A percentile compares a stretch with the other conserved stretches of the same genome.
Evolutionary conservation across 2,113 vertebrate species (phyloP).

Genomic region (Ctenodactylus gundi): DNA sequence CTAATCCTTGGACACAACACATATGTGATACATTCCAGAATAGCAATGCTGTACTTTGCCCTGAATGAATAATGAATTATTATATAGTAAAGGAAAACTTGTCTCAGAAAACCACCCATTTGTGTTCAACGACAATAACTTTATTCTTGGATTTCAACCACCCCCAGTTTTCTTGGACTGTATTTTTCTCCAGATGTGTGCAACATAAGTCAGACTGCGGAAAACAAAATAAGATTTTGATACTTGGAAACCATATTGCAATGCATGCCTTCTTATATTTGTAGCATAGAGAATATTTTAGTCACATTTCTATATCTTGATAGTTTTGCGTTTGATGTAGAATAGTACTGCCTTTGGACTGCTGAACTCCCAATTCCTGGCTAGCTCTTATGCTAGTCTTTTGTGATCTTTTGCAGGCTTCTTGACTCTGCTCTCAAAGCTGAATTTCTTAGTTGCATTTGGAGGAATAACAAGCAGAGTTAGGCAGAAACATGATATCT

Average conservation of each 20-base stretch:
- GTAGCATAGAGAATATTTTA: not conserved
- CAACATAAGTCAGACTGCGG: not conserved
- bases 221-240: not conserved
- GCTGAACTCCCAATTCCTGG: not conserved
- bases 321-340: not conserved
- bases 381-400: not conserved
- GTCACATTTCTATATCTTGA: not conserved
- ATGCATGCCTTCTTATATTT: not conserved
- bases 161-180: slow-evolving; percentile 12
- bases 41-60: not conserved
- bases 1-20: slow-evolving; percentile 47
- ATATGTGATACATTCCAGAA: slow-evolving; percentile 39
- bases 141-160: slow-evolving; percentile 34
- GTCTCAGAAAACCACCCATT: slow-evolving; percentile 32
- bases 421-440: not conserved
- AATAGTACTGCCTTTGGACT: not conserved
- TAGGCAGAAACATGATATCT: not conserved
- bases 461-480: not conserved
- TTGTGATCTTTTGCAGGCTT: not conserved
- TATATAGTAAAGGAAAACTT: slow-evolving; percentile 49
- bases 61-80: slow-evolving; percentile 55
- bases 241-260: not conserved
- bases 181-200: slow-evolving; percentile 17
- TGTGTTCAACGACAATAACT: slow-evolving; percentile 36
- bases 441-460: not conserved